Conservation (phyloP, 1,140 invertebrate species). For the Sycophaga agraensis region DNA sequence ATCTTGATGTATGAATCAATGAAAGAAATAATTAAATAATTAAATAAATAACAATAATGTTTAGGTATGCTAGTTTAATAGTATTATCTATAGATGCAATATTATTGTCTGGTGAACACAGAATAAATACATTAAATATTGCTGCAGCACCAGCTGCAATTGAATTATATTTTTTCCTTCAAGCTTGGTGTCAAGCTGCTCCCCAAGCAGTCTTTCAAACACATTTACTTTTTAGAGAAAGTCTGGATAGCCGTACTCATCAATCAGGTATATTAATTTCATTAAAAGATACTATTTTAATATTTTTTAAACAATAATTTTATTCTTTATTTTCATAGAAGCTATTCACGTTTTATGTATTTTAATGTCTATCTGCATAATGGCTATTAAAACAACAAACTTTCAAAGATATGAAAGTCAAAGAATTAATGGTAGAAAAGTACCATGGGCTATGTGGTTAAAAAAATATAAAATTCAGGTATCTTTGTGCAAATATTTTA, state of each 20-base stretch:
- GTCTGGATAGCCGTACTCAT: conserved; percentile 29
- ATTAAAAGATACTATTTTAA: conserved; percentile 7
- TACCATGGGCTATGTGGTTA: conserved; percentile 68
- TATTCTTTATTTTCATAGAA: conserved; percentile 56
- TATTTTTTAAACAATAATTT: not conserved
- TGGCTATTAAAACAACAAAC: conserved; percentile 67
- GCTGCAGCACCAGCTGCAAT: conserved; percentile 64
- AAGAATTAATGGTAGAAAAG: conserved; percentile 68
- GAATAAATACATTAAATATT: conserved; percentile 60
- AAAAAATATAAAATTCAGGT: conserved; percentile 52
- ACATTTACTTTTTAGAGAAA: conserved; percentile 60
- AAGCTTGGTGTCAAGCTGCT: conserved; percentile 73
- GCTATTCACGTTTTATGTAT: conserved; percentile 66
- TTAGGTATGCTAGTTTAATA: conserved; percentile 66
- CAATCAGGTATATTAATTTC: conserved; percentile 43
- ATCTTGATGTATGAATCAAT: not conserved
- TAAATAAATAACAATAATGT: not conserved
- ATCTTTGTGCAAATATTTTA: not conserved
- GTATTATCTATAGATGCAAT: conserved; percentile 73
- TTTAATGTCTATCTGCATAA: conserved; percentile 65
- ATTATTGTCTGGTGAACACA: conserved; percentile 61
- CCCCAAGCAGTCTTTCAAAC: conserved; percentile 70
- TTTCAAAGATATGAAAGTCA: conserved; percentile 78
- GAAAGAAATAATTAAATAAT: too few relatives aligned
- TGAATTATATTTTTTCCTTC: conserved; percentile 72